Evolutionary conservation across 2,797 vertebrate genomes (phyloP).

Genomic region (Scolopax rusticola): DNA sequence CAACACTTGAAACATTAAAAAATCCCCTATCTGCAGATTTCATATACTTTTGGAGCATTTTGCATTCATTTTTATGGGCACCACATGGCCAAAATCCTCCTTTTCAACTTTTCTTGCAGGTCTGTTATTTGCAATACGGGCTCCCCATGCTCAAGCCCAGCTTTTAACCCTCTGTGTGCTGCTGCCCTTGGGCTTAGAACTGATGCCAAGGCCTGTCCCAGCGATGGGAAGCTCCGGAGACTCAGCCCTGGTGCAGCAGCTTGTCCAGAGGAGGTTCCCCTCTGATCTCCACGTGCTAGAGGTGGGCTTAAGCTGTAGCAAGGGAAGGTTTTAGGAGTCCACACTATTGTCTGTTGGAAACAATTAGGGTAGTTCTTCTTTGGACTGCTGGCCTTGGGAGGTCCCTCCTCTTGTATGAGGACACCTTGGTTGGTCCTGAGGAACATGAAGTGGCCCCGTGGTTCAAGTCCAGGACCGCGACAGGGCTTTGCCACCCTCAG

Average conservation of each 20-base stretch:
- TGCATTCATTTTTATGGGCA: not conserved
- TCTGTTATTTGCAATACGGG: rapidly evolving
- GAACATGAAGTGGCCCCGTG: rapidly evolving
- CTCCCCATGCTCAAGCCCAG: not conserved
- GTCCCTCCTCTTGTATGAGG: not conserved
- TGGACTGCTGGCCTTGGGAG: not conserved
- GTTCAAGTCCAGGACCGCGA: not conserved
- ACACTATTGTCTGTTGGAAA: rapidly evolving
- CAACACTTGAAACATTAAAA: not conserved
- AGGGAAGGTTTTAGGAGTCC: not conserved
- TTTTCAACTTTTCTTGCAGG: not conserved
- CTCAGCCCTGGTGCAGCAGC: not conserved
- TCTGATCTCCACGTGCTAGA: rapidly evolving
- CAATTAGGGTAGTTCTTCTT: not conserved
- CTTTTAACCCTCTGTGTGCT: not conserved
- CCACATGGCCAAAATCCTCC: not conserved
- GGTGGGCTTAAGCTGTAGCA: not conserved
- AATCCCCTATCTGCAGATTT: not conserved
- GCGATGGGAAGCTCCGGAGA: not conserved
- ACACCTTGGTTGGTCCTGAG: not conserved
- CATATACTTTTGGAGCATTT: not conserved
- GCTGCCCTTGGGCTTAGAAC: not conserved
- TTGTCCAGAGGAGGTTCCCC: not conserved
- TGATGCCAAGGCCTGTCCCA: not conserved
- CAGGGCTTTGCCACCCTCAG: not conserved